Base-by-base conservation (phyloP, 2,888 invertebrate genomes). In the Drosophila yooni region DNA sequence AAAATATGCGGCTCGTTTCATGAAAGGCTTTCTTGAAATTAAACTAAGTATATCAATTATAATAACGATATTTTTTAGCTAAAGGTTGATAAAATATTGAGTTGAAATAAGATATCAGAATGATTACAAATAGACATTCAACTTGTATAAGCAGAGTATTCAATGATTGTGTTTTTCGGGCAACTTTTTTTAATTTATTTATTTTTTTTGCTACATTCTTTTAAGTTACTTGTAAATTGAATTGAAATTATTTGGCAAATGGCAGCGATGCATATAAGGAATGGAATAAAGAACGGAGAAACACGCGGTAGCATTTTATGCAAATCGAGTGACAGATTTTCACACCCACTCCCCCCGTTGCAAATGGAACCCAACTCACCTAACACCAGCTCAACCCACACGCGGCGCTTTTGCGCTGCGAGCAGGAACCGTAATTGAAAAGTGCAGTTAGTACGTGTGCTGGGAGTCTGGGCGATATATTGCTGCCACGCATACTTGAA, bases 201-300 rank as follows among this genome's bases (percentile, higher is more conserved):
- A 13, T 25, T 52, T 31, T 50, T 54, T 58, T 64, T 52, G 27
- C 18, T 50, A 27, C 60, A 48, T 63, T 79, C 51, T 53, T 73
- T 65, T 67, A 66, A 70, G 67, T 65, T 75, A 53, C 21, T 43
- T 56, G 76, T 52, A 82, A 84, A 82, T 76, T 70, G 73, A 82
- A 83, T 85, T 80, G 72, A 73, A 86, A 83, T 80, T 85, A 77
- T 85, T 82, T 73, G 76, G 69, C 77, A 83, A 82, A 68, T 74
- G 69, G 78, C 57, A 66, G 50, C 60, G 51, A 29, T 50, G 59
- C 54, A 66, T 25, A 29, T 36, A 54, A 48, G 18, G n/a, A 38
- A 13, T 13, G 8, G 38, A 11, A 27, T 21, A 8, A 21, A 21
- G 29, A 2, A 6, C 13, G 21, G 13, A 15, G 27, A 11, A 56